Base-by-base conservation (phyloP, 2,888 invertebrate species). In the Bombylius major region DNA sequence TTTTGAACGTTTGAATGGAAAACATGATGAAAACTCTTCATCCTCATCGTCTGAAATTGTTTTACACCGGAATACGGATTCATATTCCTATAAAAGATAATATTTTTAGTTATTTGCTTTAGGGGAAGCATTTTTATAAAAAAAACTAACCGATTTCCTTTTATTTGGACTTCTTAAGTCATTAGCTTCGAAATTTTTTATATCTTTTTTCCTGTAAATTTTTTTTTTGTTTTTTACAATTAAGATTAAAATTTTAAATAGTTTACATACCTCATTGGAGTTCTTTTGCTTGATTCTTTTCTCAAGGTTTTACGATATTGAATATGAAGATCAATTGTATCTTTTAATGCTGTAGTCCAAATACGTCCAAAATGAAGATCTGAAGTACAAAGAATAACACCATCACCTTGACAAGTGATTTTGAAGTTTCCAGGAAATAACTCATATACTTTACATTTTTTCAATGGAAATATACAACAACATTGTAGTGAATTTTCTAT, bases 381-480 rank as follows among this genome's bases (percentile, higher is more conserved):
- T 48, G 77, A 75, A 13, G 80, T 77, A 63, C 80, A 81, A 36
- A 84, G 69, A 54, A 80, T 75, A 2, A 82, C 70, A 34, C 76
- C 77, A 62, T 82, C 79, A 39, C 77, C 75, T 59, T 81, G 77
- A 60, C 83, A 83, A 1, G 75, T 75, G 5, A 85, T 72, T 66
- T 79, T 79, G 61, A 84, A 82, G 60, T 81, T 77, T 1, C 82
- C 82, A 0, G 73, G 72, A 54, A 74, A 64, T 60, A 84, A 76
- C 57, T 82, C 78, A 46, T 77, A 77, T 3, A 87, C 77, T 60
- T 76, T 78, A 67, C 86, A 86, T 67, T 86, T 86, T 57, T 82
- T 82, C 8, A 88, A 70, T 0, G 87, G 87, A 56, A 86, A 76
- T 48, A 86, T 80, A 65, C 82, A 82, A 58, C 80, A 79, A 62